phyloP scores from a whole-genome alignment of 2,797 vertebrate species.

The Acomys russatus region DNA sequence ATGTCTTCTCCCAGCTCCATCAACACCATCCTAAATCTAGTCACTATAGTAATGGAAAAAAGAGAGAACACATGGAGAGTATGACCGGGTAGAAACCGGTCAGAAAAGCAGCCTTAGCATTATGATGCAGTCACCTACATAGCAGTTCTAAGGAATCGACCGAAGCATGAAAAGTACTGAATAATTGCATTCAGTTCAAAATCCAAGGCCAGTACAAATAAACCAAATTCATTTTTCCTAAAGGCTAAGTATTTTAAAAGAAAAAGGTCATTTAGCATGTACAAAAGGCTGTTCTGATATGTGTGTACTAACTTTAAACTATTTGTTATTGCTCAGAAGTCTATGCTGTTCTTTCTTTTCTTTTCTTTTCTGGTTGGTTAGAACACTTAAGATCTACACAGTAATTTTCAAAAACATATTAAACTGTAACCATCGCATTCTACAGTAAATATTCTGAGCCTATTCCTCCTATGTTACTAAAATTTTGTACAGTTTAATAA shows the following conservation, averaged over 20 bases:
- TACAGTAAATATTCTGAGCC: not conserved
- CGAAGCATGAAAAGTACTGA: not conserved
- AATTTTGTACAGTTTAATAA: not conserved
- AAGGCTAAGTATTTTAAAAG: not conserved
- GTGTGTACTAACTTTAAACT: not conserved
- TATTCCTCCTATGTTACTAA: not conserved
- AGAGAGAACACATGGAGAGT: not conserved
- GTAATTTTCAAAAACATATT: not conserved
- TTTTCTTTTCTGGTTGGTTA: not conserved
- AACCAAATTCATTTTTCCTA: not conserved
- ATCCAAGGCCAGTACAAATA: constrained; percentile 4
- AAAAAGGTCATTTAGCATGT: not conserved
- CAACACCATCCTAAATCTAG: not conserved
- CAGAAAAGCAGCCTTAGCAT: not conserved
- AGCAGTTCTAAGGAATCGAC: not conserved
- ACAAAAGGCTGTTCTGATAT: not conserved
- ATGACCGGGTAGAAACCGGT: not conserved
- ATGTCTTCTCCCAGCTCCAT: not conserved
- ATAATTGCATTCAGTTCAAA: not conserved
- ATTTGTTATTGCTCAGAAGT: not conserved
- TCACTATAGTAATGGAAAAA: not conserved
- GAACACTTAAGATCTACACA: not conserved
- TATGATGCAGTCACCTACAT: not conserved
- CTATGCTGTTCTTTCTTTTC: not conserved
- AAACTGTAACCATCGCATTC: not conserved